Conservation (phyloP, 2,797 vertebrate species). For the Spatula clypeata region DNA sequence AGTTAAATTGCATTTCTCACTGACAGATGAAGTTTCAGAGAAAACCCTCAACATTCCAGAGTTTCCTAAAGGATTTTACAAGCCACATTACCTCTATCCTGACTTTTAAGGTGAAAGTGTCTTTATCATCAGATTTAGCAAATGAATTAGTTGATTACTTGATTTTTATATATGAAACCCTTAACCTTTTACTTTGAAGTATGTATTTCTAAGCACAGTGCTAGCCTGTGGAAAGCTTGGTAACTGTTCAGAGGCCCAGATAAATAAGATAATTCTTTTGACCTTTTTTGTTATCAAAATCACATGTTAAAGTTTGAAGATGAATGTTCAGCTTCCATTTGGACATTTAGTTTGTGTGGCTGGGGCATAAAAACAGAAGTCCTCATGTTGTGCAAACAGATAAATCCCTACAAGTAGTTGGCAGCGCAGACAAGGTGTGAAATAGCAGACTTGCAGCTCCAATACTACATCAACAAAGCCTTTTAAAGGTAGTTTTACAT, state of each 20-base stretch:
- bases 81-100: fast-evolving
- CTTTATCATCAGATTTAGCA: not conserved
- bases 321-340: not conserved
- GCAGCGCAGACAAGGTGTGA: conserved; percentile 24
- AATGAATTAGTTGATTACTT: not conserved
- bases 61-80: not conserved
- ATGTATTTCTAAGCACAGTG: not conserved
- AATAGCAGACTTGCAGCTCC: conserved; percentile 6
- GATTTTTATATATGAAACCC: not conserved
- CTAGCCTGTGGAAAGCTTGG: not conserved
- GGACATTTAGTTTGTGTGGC: not conserved
- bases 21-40: conserved; percentile 13
- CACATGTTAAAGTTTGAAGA: not conserved
- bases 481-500: not conserved
- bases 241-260: not conserved
- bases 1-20: conserved; percentile 12
- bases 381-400: not conserved
- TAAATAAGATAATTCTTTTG: conserved; percentile 43
- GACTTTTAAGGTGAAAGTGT: not conserved
- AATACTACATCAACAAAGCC: not conserved
- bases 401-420: not conserved
- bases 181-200: not conserved
- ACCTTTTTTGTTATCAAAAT: conserved; percentile 3
- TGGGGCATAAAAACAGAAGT: not conserved
- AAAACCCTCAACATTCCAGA: not conserved